Conservation (phyloP, 1,140 invertebrate genomes). For the Trialeurodes vaporariorum region DNA sequence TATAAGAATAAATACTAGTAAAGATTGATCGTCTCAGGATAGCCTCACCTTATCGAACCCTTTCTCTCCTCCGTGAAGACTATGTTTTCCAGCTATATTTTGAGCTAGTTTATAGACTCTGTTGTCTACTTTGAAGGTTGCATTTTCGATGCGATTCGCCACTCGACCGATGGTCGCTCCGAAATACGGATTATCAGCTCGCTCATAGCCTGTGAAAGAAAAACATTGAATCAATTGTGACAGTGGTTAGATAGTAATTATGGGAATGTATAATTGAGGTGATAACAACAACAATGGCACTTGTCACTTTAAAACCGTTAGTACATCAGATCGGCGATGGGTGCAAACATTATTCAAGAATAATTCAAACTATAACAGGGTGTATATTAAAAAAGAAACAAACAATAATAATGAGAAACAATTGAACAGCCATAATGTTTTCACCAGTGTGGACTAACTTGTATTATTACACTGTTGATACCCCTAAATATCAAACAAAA, state of each 20-base stretch:
- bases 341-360: no score
- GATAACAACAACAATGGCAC: neutral
- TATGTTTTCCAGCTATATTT: constrained; percentile 57
- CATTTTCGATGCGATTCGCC: constrained; percentile 69
- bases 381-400: no score
- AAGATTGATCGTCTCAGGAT: no score
- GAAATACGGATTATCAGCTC: constrained; percentile 57
- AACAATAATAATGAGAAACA: no score
- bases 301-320: no score
- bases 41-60: constrained; percentile 70
- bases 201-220: constrained; percentile 50
- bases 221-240: neutral
- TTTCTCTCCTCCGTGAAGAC: constrained; percentile 70
- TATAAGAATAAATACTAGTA: no score
- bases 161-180: constrained; percentile 80
- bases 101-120: constrained; percentile 52
- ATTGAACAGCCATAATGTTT: no score
- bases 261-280: neutral
- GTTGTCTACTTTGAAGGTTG: constrained; percentile 53
- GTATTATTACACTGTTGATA: no score
- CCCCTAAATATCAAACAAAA: no score
- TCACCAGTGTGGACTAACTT: no score
- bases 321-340: no score
- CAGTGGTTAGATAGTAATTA: neutral
- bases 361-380: no score